These are phyloP conservation scores for Lasiommata megera DNA, from an alignment of 2,888 invertebrate species.

Conservation along the genomic window DNA sequence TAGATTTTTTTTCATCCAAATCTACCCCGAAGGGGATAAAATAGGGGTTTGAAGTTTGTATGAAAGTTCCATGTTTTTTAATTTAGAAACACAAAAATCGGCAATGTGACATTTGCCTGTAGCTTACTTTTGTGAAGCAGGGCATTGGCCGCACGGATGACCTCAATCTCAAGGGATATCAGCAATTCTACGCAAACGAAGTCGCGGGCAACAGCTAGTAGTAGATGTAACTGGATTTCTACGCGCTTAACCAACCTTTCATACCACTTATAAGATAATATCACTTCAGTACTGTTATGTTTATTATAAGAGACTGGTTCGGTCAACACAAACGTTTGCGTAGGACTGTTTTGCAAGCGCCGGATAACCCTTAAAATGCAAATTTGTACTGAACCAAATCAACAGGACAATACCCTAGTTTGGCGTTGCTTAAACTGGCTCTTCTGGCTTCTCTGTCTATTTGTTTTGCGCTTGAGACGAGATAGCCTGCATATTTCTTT, in stretches of 20 bases:
- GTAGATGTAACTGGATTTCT: no score
- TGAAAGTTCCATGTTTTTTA: no score
- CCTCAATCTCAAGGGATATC: no score
- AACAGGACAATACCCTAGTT: constrained; percentile 6
- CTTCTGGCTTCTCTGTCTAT: background rate
- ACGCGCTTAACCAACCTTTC: background rate
- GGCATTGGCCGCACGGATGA: no score
- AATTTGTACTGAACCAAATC: constrained; percentile 17
- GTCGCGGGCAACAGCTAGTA: no score
- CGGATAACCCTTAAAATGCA: constrained; percentile 24
- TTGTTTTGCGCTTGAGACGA: background rate
- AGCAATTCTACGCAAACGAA: no score
- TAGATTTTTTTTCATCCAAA: no score
- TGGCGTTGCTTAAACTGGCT: background rate
- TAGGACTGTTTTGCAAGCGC: constrained; percentile 13
- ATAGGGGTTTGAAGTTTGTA: no score
- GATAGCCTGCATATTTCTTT: background rate
- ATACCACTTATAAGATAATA: background rate
- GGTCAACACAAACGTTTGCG: constrained; percentile 23
- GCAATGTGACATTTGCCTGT: no score
- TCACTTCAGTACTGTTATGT: constrained; percentile 9
- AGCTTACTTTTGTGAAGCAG: no score
- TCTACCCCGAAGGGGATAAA: no score
- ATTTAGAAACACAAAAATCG: no score
- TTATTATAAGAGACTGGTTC: constrained; percentile 8